Conservation (phyloP, 1,140 invertebrate species). For the Drosophila kepulauana region DNA sequence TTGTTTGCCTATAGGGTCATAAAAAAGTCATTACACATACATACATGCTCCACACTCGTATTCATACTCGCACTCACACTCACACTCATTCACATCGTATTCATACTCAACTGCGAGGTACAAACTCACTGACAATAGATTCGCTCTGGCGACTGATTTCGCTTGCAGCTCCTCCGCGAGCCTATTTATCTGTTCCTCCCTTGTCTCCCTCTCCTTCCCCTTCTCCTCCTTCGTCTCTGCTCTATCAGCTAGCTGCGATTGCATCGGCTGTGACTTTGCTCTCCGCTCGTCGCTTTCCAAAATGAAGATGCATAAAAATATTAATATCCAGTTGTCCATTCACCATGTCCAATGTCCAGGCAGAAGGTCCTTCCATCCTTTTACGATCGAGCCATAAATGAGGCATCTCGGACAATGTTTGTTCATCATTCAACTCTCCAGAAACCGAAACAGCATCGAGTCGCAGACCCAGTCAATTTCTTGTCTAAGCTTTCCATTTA, state of each 20-base stretch:
- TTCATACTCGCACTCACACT: neutral
- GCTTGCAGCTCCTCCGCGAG: neutral
- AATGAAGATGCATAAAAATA: slow-evolving; percentile 70
- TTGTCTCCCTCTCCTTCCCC: neutral
- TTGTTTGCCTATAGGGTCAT: slow-evolving; percentile 75
- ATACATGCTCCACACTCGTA: slow-evolving; percentile 39
- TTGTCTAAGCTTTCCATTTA: neutral
- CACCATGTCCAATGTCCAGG: neutral
- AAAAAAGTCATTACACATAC: slow-evolving; percentile 84
- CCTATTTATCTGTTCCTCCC: neutral
- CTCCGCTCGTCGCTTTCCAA: neutral
- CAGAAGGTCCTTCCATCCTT: slow-evolving; percentile 22
- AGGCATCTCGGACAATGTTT: slow-evolving; percentile 12
- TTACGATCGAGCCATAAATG: slow-evolving; percentile 65
- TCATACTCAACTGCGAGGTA: neutral
- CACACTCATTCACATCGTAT: neutral
- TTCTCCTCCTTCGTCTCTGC: too few species aligned
- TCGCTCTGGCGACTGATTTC: slow-evolving; percentile 3
- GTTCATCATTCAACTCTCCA: neutral
- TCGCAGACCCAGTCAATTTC: neutral
- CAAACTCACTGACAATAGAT: slow-evolving; percentile 24
- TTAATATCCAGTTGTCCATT: slow-evolving; percentile 64
- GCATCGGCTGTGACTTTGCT: slow-evolving; percentile 57
- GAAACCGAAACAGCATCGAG: too few species aligned
- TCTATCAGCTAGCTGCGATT: slow-evolving; percentile 34